Conservation (phyloP, 2,888 invertebrate species). For the Sinohyriopsis cumingii region DNA sequence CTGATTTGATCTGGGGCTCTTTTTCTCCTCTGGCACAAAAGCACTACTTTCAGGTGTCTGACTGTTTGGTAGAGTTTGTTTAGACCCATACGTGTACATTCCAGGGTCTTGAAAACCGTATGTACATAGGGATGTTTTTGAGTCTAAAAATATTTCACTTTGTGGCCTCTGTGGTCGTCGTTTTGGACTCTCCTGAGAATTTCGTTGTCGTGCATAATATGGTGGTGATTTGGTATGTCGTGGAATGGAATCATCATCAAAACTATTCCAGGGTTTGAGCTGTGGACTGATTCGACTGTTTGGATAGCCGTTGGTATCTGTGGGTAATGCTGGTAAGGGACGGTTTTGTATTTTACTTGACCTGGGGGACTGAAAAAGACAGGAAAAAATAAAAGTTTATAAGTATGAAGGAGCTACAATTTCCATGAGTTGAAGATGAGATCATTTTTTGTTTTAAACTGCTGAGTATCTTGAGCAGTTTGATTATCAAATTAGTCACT, state of each 20-base stretch:
- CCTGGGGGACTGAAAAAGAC: conserved; percentile 14
- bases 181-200: conserved; percentile 36
- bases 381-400: no score
- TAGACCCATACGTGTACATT: conserved; percentile 47
- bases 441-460: no score
- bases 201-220: conserved; percentile 25
- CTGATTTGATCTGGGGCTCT: no score
- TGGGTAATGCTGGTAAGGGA: conserved; percentile 58
- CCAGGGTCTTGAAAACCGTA: conserved; percentile 33
- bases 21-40: not conserved
- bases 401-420: no score
- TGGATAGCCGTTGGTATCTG: conserved; percentile 12
- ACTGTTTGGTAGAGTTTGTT: conserved; percentile 1
- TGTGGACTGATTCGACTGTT: conserved; percentile 37
- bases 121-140: conserved; percentile 12
- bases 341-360: conserved; percentile 57
- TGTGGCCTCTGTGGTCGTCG: conserved; percentile 42
- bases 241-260: conserved; percentile 47
- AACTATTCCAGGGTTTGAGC: conserved; percentile 46
- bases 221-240: conserved; percentile 30
- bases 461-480: no score
- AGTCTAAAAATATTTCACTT: conserved; percentile 48
- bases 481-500: no score
- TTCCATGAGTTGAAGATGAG: no score
- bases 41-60: no score